phyloP scores from a whole-genome alignment of 2,797 vertebrate species.

The Pangasius sanitwongsei region DNA sequence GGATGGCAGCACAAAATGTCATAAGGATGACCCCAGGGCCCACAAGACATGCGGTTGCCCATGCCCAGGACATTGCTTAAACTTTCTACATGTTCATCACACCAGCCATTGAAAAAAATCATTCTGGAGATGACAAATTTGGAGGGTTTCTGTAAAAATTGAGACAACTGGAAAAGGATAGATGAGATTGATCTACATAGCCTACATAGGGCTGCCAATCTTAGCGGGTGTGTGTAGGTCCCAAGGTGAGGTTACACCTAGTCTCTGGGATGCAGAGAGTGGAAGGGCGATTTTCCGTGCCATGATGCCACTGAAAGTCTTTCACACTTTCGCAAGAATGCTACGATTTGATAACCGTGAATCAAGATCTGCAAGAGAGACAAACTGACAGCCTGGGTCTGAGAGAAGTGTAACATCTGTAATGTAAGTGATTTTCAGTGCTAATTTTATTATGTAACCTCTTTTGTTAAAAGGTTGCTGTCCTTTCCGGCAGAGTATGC shows the following conservation, averaged over 20 bases:
- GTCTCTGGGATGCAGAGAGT: conserved; percentile 34
- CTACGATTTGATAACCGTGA: background rate
- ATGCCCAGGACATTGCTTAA: conserved; percentile 34
- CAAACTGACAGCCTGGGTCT: conserved; percentile 8
- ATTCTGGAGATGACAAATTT: background rate
- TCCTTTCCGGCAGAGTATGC: background rate
- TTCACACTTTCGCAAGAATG: conserved; percentile 27
- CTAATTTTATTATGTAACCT: background rate
- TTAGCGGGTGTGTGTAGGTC: background rate
- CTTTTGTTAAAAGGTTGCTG: background rate
- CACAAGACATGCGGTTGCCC: background rate
- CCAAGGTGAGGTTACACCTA: conserved; percentile 17
- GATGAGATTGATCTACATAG: background rate
- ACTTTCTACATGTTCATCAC: conserved; percentile 39
- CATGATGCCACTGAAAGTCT: conserved; percentile 28
- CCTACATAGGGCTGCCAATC: background rate
- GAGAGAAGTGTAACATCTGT: background rate
- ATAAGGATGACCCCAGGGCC: background rate
- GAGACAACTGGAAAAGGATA: background rate
- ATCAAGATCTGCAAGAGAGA: conserved; percentile 30
- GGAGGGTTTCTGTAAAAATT: background rate
- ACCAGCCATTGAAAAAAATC: background rate
- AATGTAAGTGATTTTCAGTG: background rate
- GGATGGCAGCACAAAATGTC: background rate
- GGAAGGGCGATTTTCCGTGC: conserved; percentile 26